Evolutionary conservation across 2,888 invertebrate genomes (phyloP), one percentile per base, ranked within the genome.

Genomic region (Protodeltote pygarga): DNA sequence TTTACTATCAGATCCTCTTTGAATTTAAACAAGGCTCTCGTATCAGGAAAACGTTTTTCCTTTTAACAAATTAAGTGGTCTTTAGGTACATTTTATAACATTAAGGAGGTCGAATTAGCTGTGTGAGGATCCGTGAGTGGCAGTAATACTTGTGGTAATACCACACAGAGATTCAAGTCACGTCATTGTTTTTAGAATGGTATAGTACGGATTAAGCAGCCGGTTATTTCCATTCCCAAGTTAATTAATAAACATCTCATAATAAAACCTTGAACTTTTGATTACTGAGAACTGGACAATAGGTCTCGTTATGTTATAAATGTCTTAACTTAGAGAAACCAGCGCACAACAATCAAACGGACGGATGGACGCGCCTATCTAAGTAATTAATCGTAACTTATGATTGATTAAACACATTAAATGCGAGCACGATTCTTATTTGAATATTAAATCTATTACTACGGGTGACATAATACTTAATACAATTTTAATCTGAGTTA

Each of bases 391-490:
- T 92, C 91, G 90, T 85, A 75, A 75, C 81, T 82, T 85, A 87
- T 91, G 92, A 92, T 92, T 91, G 91, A 92, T 92, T 92, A 89
- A 91, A 85, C 79, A 84, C 90, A 91, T 91, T 90, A 89, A 81
- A 84, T 70, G 74, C 81, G 79, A 78, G 85, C 91, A 91, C 90
- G 92, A 90, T 79, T 87, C 81, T 79, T 75, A 90, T 92, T 90
- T 89, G 82, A 90, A 92, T 91, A 89, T 84, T 83, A 87, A 83
- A 86, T 85, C 82, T 88, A 89, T 89, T 87, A 87, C 61, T 66
- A 72, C 77, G 76, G 83, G 85, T 88, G 90, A 89, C 89, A 89
- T 87, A 89, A 88, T 87, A 84, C 83, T 86, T 85, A 85, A 84
- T 87, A 87, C 83, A 84, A 83, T 89, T 89, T 87, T 87, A 87